Evolutionary conservation across 1,140 invertebrate genomes (phyloP).

Genomic region (Melipona quadrifasciata): DNA sequence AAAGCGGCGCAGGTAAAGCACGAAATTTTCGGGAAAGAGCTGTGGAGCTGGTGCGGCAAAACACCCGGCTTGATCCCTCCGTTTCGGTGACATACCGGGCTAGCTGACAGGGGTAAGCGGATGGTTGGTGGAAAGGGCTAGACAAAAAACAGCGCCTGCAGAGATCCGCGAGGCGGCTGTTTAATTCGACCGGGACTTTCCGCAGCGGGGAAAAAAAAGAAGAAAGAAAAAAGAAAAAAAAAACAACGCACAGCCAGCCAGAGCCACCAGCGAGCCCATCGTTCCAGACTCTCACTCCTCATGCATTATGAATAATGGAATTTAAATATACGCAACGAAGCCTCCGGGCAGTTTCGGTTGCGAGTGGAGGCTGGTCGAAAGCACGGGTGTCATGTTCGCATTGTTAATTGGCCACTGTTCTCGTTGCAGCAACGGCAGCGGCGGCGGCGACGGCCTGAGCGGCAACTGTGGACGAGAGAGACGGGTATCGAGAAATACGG

Average conservation of each 20-base stretch:
- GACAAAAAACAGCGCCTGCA: conserved; percentile 67
- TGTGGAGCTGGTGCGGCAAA: conserved; percentile 46
- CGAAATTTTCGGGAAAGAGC: conserved; percentile 39
- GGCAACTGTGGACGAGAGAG: conserved; percentile 26
- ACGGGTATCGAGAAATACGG: conserved; percentile 20
- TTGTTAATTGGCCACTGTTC: conserved; percentile 73
- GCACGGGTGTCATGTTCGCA: conserved; percentile 70
- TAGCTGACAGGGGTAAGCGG: conserved; percentile 45
- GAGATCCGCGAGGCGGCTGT: conserved; percentile 70
- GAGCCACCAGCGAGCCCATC: conserved; percentile 31
- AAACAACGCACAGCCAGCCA: conserved; percentile 40
- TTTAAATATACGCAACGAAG: conserved; percentile 74
- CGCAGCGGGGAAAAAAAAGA: conserved; percentile 56
- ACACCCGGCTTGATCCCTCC: conserved; percentile 53
- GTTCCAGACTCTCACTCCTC: conserved; percentile 56
- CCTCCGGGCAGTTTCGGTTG: conserved; percentile 56
- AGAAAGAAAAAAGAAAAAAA: too few species aligned
- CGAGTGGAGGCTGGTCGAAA: conserved; percentile 28
- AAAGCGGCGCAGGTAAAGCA: conserved; percentile 57
- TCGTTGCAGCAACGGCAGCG: conserved; percentile 49
- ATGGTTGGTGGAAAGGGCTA: conserved; percentile 42
- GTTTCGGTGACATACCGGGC: conserved; percentile 54
- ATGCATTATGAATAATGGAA: conserved; percentile 78
- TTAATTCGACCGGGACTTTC: conserved; percentile 70
- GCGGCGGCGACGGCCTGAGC: conserved; percentile 24